Evolutionary conservation across 2,113 vertebrate species (phyloP), one percentile per base, ranked within the genome.

Genomic region (Cololabis saira): DNA sequence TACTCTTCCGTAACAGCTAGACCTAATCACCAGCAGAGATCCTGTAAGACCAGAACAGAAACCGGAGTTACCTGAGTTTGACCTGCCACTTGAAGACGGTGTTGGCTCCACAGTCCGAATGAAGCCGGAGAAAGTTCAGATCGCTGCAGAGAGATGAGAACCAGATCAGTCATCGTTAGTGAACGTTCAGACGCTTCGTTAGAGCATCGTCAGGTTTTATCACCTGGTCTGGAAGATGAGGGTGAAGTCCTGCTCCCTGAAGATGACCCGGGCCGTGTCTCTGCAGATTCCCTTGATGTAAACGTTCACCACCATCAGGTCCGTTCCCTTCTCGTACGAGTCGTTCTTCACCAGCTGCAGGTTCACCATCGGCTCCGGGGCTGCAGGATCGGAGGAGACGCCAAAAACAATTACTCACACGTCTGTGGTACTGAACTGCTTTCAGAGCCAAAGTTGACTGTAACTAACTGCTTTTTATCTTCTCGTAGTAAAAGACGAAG

Each of bases 31-130:
- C n/a, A n/a, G n/a, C n/a, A n/a, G n/a, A n/a, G n/a, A n/a, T n/a
- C n/a, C n/a, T n/a, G n/a, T n/a, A n/a, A n/a, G n/a, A n/a, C n/a
- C n/a, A n/a, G n/a, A n/a, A n/a, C n/a, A n/a, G 24, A 27, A 27
- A 27, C 24, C 24, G 5, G 2, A 11, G 2, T 72, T 72, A 89
- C 97, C 97, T 96, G 93, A 99, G 97, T 93, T 98, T 99, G 82
- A 99, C 95, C 86, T 99, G 98, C 98, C 98, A 99, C 86, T 95
- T 96, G 90, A 99, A 99, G 80, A 96, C 91, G 0, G 96, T 96
- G 81, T 96, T 95, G 51, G 96, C 92, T 67, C 96, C 95, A 50
- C 95, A 97, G 86, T 93, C 95, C 1, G 94, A 88, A 80, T 99
- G 96, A 55, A 97, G 91, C 51, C 95, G 95, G 81, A 98, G 91